A percentile compares a stretch with the other conserved stretches of the same genome.
phyloP scores from a whole-genome alignment of 92 coral and sea anemone genomes.

The Epizoanthus fatuus region DNA sequence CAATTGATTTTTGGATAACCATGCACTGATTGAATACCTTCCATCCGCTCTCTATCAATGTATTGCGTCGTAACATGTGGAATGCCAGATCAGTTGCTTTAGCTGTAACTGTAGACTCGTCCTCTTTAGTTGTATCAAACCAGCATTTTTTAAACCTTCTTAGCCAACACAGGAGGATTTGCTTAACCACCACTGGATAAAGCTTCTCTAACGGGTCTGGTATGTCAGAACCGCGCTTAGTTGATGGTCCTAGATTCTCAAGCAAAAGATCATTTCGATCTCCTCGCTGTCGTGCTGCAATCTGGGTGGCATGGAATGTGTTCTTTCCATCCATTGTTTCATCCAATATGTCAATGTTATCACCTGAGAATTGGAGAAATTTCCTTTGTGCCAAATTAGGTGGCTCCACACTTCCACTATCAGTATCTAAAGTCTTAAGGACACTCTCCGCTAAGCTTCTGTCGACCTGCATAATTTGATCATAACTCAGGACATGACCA shows the following conservation, averaged over 20 bases:
- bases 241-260: constrained; percentile 46
- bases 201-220: constrained; percentile 68
- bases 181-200: constrained; percentile 22
- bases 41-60: constrained; percentile 54
- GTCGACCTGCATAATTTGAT: constrained; percentile 64
- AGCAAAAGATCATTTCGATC: constrained; percentile 27
- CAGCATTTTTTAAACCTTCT: constrained; percentile 50
- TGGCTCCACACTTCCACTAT: constrained; percentile 49
- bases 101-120: constrained; percentile 39
- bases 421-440: constrained; percentile 18
- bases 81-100: constrained; percentile 75
- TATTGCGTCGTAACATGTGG: constrained; percentile 43
- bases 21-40: constrained; percentile 61
- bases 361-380: constrained; percentile 65
- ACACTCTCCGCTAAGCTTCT: constrained; percentile 42
- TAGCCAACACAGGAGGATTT: constrained; percentile 52
- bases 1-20: constrained; percentile 40
- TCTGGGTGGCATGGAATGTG: constrained; percentile 72
- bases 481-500: constrained; percentile 60
- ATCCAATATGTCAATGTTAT: constrained; percentile 65
- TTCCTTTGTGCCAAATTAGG: constrained; percentile 44
- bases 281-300: constrained; percentile 75
- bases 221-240: constrained; percentile 28
- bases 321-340: constrained; percentile 67
- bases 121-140: constrained; percentile 51